phyloP scores from a whole-genome alignment of 2,113 vertebrate species.

The Catharus bicknelli region DNA sequence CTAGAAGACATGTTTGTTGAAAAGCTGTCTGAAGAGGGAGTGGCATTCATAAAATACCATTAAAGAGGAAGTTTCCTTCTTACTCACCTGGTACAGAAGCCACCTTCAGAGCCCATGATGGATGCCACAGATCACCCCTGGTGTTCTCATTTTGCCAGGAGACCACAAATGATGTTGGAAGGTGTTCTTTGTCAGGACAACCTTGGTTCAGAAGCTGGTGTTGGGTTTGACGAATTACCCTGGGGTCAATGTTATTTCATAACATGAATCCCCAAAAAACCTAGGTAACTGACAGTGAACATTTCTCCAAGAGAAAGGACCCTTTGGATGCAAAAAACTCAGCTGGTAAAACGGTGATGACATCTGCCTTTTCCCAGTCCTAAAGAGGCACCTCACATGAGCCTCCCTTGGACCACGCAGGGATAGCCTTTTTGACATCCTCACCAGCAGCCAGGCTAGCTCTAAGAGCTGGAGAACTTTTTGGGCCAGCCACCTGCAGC shows the following conservation, averaged over 20 bases:
- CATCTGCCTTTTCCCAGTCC: background rate
- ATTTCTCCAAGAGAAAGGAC: background rate
- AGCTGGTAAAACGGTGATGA: background rate
- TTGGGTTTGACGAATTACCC: background rate
- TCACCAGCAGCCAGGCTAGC: background rate
- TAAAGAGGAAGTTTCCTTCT: background rate
- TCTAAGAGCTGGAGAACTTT: background rate
- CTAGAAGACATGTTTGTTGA: background rate
- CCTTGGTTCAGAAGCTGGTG: background rate
- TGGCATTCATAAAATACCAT: background rate
- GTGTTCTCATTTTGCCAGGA: background rate
- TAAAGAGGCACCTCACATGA: background rate
- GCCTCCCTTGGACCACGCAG: accelerated
- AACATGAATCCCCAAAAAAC: accelerated
- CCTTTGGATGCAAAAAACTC: background rate
- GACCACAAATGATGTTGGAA: background rate
- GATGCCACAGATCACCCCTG: background rate
- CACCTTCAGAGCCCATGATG: background rate
- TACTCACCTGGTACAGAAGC: background rate
- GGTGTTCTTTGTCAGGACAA: background rate
- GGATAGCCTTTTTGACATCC: background rate
- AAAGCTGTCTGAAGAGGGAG: background rate
- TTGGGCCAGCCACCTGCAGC: background rate
- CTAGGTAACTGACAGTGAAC: background rate
- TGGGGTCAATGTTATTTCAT: background rate